These are phyloP conservation scores for Hypocryptadius cinnamomeus DNA, from an alignment of 2,113 vertebrate species.

Conservation along the genomic window DNA sequence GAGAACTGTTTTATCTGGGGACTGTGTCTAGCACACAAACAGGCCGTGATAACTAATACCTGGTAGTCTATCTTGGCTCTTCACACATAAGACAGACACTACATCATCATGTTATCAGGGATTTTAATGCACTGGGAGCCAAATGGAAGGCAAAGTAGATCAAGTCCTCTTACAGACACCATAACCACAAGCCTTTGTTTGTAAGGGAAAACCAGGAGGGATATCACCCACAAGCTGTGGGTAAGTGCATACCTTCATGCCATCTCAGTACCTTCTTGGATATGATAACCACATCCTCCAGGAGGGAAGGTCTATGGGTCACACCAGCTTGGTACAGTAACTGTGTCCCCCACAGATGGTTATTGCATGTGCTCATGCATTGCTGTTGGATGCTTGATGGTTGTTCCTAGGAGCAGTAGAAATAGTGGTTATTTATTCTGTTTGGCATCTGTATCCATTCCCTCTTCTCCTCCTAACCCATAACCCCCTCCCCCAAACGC, in stretches of 20 bases:
- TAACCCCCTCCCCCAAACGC: slow-evolving; percentile 42
- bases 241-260: neutral
- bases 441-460: slow-evolving; percentile 65
- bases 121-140: neutral
- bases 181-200: neutral
- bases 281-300: neutral
- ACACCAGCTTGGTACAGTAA: neutral
- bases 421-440: slow-evolving; percentile 62
- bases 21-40: neutral
- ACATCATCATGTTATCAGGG: neutral
- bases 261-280: neutral
- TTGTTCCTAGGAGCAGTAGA: slow-evolving; percentile 37
- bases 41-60: neutral
- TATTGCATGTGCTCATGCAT: neutral
- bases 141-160: neutral
- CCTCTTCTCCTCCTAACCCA: slow-evolving; percentile 18
- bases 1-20: neutral
- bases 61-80: neutral
- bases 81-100: neutral
- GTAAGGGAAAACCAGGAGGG: neutral
- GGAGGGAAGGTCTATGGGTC: neutral
- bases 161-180: neutral
- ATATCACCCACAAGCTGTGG: neutral
- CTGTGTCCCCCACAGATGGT: neutral
- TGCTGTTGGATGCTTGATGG: neutral